These are phyloP conservation scores for Camelus bactrianus DNA, from an alignment of 2,113 vertebrate genomes.

Conservation along the genomic window DNA sequence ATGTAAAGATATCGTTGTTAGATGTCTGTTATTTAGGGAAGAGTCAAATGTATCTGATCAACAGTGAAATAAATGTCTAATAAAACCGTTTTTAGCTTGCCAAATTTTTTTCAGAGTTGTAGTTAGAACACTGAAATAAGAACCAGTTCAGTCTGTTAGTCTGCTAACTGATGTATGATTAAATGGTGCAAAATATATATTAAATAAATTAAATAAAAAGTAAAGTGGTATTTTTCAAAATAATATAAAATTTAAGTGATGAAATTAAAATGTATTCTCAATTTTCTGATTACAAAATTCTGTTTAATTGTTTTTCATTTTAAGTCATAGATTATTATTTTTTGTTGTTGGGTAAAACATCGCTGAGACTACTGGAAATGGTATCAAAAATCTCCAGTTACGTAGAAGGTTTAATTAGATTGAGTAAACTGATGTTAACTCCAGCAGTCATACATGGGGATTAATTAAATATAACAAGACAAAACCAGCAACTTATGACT, in stretches of 20 bases:
- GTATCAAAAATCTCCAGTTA: not conserved
- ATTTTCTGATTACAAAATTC: not conserved
- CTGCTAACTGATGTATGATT: not conserved
- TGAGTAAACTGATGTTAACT: not conserved
- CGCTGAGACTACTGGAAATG: not conserved
- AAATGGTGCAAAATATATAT: not conserved
- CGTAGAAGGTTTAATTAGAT: not conserved
- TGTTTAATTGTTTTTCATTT: not conserved
- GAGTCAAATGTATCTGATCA: not conserved
- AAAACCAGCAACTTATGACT: not conserved
- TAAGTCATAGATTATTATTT: not conserved
- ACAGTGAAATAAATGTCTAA: not conserved
- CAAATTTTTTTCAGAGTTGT: not conserved
- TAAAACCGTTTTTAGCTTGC: not conserved
- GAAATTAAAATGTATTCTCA: not conserved
- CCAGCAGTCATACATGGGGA: not conserved
- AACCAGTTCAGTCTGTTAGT: not conserved
- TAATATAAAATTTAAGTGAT: not conserved
- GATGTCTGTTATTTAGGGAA: not conserved
- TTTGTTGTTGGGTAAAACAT: not conserved
- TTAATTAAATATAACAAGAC: not conserved
- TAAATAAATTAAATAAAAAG: not conserved
- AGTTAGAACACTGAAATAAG: not conserved
- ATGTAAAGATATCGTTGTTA: not conserved
- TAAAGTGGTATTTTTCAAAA: not conserved